Percentiles rank a stretch among this genome's conserved stretches.
These are phyloP conservation scores for Drosophila ercepeae DNA, from an alignment of 1,140 invertebrate species.

Conservation along the genomic window DNA sequence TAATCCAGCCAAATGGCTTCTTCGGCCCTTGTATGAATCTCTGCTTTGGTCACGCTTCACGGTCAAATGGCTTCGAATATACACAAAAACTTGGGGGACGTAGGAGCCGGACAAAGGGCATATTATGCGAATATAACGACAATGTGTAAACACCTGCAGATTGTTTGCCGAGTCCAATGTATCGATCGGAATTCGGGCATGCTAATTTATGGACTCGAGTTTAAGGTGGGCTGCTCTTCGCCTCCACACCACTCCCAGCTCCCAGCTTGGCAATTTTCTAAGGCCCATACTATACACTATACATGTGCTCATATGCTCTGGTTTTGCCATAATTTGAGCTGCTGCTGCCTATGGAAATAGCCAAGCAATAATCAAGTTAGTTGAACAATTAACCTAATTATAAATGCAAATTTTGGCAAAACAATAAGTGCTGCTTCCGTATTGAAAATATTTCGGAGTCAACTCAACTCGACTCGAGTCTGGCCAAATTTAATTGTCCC, in stretches of 20 bases:
- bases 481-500: slow-evolving; percentile 53
- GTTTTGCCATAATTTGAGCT: slow-evolving; percentile 66
- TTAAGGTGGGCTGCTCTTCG: slow-evolving; percentile 31
- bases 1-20: slow-evolving; percentile 35
- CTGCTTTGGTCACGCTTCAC: slow-evolving; percentile 34
- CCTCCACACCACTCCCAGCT: background rate
- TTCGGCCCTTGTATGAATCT: slow-evolving; percentile 2
- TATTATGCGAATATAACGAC: slow-evolving; percentile 21
- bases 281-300: too few species aligned
- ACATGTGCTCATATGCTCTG: slow-evolving; percentile 43
- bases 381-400: slow-evolving; percentile 79
- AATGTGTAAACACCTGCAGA: slow-evolving; percentile 48
- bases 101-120: slow-evolving; percentile 14
- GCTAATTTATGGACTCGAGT: slow-evolving; percentile 52
- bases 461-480: background rate
- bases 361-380: slow-evolving; percentile 71
- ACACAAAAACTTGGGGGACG: background rate
- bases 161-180: slow-evolving; percentile 26
- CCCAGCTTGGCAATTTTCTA: slow-evolving; percentile 13
- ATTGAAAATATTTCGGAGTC: slow-evolving; percentile 28
- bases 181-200: slow-evolving; percentile 42
- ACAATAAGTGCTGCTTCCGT: slow-evolving; percentile 64
- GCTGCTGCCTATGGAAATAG: slow-evolving; percentile 69
- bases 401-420: slow-evolving; percentile 73
- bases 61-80: slow-evolving; percentile 23